Base-by-base conservation (phyloP, 2,797 vertebrate genomes). In the Sebastes steindachneri region DNA sequence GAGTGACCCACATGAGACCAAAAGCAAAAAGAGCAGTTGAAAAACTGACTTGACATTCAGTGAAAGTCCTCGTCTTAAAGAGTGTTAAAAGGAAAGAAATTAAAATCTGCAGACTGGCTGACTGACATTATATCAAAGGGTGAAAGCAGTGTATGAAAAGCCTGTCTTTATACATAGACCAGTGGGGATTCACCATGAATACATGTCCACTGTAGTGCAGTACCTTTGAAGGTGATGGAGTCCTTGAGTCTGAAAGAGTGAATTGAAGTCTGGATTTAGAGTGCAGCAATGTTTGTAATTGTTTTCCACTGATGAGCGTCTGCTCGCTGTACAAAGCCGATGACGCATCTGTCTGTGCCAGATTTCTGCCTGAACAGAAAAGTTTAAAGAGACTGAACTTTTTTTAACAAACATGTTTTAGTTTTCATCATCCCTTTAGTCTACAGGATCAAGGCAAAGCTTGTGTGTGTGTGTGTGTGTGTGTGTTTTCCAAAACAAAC, bases 221-320 rank as follows among this genome's bases (percentile, higher is more conserved):
- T 35, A 60, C 31, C 19, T 82, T 53, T 78, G 68, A 86, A 88
- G 81, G 86, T 76, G 77, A 86, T 11, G 15, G 23, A 84, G 80
- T 79, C 70, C 74, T 88, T 85, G 68, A 79, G 21, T 73, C 35
- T 60, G 11, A 79, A 79, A 81, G 60, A 82, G n/a, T 23, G 9
- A 62, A 73, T 68, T 68, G 35, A 51, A 60, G 62, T 60, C 63
- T 77, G 25, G 58, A 76, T 87, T 72, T 70, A 63, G 8, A 7
- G 35, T 37, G 65, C 69, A 53, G 70, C 26, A 9, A 35, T 70
- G 69, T 81, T 77, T 69, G 54, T 57, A 26, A 58, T 35, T 73
- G 64, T 66, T 73, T 79, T 75, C 62, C 63, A 54, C 11, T 55
- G 45, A 65, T 12, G 28, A 77, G 74, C 29, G 26, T 82, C 45